phyloP scores from a whole-genome alignment of 2,113 vertebrate species.

The Oophaga pumilio region DNA sequence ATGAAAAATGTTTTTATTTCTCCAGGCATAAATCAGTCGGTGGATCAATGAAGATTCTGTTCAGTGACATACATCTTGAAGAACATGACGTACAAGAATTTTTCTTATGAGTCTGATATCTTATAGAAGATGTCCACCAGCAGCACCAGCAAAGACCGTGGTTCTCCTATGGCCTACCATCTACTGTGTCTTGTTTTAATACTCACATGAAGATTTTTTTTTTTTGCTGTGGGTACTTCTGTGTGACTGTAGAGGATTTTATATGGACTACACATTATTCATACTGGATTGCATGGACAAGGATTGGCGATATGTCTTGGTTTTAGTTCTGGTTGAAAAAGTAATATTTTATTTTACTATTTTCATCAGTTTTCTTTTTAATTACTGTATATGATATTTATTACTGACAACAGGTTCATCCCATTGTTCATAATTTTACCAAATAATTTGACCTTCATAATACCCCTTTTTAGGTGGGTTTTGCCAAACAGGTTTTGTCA shows the following conservation, averaged over 20 bases:
- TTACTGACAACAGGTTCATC: conserved; percentile 45
- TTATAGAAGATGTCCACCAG: conserved; percentile 63
- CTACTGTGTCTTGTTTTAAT: conserved; percentile 59
- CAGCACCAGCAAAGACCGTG: conserved; percentile 71
- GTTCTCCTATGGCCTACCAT: conserved; percentile 76
- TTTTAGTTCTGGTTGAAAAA: neutral
- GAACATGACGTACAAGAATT: conserved; percentile 76
- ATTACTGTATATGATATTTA: conserved; percentile 50
- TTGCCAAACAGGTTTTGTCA: neutral
- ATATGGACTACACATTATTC: conserved; percentile 7
- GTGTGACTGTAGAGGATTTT: neutral
- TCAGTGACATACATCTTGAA: conserved; percentile 66
- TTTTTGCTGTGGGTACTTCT: conserved; percentile 11
- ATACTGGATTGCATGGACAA: conserved; percentile 25
- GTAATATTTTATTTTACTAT: neutral
- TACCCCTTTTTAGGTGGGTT: neutral
- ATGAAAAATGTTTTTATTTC: conserved; percentile 59
- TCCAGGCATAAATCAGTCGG: conserved; percentile 71
- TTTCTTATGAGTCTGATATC: conserved; percentile 72
- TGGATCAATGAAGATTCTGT: conserved; percentile 64
- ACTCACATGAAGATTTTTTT: conserved; percentile 5
- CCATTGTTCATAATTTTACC: conserved; percentile 13
- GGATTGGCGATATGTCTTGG: neutral
- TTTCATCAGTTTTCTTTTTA: neutral
- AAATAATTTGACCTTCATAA: neutral